Percentiles rank a stretch among this genome's conserved stretches.
Evolutionary conservation across 2,113 vertebrate genomes (phyloP).

Genomic region (Syrrhaptes paradoxus): DNA sequence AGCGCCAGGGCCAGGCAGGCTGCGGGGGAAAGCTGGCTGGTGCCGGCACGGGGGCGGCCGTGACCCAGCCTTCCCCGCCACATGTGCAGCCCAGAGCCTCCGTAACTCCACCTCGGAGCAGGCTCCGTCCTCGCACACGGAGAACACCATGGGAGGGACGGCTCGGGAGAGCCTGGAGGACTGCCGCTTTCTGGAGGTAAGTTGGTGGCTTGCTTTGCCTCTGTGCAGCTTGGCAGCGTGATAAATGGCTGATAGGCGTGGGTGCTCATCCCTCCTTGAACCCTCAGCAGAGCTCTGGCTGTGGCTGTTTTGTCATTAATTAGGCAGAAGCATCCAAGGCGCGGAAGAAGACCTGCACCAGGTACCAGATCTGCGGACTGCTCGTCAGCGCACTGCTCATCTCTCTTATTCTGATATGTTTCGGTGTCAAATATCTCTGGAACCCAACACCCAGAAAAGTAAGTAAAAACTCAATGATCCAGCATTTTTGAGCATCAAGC

Average conservation of each 20-base stretch:
- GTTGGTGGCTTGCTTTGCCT: slow-evolving; percentile 11
- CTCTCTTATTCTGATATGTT: slow-evolving; percentile 70
- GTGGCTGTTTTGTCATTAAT: neutral
- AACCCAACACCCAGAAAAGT: slow-evolving; percentile 75
- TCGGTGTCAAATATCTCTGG: slow-evolving; percentile 75
- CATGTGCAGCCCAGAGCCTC: slow-evolving; percentile 49
- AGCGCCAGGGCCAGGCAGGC: neutral
- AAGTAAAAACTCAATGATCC: slow-evolving; percentile 47
- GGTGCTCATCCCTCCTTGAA: neutral
- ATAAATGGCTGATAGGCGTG: neutral
- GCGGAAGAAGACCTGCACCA: slow-evolving; percentile 59
- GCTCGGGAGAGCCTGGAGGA: slow-evolving; percentile 58
- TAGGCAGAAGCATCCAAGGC: slow-evolving; percentile 75
- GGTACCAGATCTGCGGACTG: slow-evolving; percentile 72
- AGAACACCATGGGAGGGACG: slow-evolving; percentile 70
- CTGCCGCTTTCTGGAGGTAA: slow-evolving; percentile 74
- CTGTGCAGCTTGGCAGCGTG: neutral
- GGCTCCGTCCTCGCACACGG: slow-evolving; percentile 34
- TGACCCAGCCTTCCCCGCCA: slow-evolving; percentile 12
- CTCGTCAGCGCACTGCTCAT: slow-evolving; percentile 63
- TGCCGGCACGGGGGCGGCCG: neutral
- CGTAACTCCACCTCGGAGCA: slow-evolving; percentile 71
- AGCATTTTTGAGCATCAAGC: neutral
- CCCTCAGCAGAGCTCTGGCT: neutral
- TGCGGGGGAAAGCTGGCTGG: neutral